These are phyloP conservation scores for Pseudomugil tenellus DNA, from an alignment of 2,797 vertebrate species.

Conservation along the genomic window DNA sequence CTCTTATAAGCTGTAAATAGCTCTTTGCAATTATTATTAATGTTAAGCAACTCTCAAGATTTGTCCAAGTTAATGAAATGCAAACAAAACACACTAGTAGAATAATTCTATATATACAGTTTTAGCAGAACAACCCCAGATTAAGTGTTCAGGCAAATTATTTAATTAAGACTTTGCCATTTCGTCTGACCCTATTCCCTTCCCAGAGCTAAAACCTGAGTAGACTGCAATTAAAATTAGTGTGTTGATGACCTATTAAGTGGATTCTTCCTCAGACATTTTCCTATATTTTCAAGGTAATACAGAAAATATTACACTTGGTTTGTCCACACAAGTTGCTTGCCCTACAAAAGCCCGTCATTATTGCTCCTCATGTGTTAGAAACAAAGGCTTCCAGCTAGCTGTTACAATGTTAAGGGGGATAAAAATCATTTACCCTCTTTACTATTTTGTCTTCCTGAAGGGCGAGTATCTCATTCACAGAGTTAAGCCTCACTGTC, in stretches of 20 bases:
- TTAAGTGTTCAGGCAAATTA: slow-evolving; percentile 20
- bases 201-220: neutral
- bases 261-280: neutral
- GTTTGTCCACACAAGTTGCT: neutral
- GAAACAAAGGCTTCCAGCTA: neutral
- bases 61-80: neutral
- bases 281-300: neutral
- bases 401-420: neutral
- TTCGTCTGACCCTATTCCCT: neutral
- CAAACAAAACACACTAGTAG: slow-evolving; percentile 10
- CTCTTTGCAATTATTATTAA: neutral
- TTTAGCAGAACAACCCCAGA: slow-evolving; percentile 7
- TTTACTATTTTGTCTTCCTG: slow-evolving; percentile 87
- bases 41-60: neutral
- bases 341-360: neutral
- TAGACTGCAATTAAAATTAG: slow-evolving; percentile 4
- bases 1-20: neutral
- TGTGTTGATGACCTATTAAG: neutral
- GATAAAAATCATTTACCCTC: slow-evolving; percentile 68
- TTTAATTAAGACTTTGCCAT: slow-evolving; percentile 19
- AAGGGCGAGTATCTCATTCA: slow-evolving; percentile 85
- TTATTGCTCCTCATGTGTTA: neutral
- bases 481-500: slow-evolving; percentile 86
- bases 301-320: slow-evolving; percentile 1
- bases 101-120: slow-evolving; percentile 7